Conservation (phyloP, 2,888 invertebrate genomes). For the Xylota sylvarum region DNA sequence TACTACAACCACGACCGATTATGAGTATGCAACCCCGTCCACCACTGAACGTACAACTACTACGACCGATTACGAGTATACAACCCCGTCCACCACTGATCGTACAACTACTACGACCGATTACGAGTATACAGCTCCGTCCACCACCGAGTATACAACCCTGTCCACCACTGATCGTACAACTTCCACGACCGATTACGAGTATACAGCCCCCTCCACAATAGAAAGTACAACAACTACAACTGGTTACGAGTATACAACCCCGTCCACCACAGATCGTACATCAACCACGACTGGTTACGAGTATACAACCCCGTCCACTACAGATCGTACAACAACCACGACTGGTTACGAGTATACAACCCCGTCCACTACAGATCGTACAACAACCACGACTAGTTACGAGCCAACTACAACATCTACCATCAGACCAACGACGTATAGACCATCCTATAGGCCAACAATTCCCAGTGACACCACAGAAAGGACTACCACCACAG, state of each 20-base stretch:
- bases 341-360: neutral
- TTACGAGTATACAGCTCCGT: neutral
- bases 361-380: neutral
- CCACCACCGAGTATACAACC: neutral
- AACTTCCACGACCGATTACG: neutral
- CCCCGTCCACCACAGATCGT: neutral
- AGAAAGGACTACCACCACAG: constrained; percentile 1
- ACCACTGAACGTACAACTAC: constrained; percentile 1
- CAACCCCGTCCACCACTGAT: neutral
- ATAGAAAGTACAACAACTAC: neutral
- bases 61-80: neutral
- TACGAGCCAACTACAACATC: constrained; percentile 2
- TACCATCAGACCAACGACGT: constrained; percentile 30
- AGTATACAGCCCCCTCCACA: neutral
- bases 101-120: neutral
- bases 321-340: neutral
- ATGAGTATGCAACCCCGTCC: neutral
- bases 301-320: constrained; percentile 1
- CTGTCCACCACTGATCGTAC: neutral
- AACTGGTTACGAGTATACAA: neutral
- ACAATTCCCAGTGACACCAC: neutral
- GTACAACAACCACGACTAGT: neutral
- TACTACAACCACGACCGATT: neutral
- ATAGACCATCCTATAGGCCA: constrained; percentile 18
- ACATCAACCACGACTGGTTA: neutral